A percentile compares a stretch with the other conserved stretches of the same genome.
Evolutionary conservation across 2,113 vertebrate species (phyloP).

Genomic region (Actinemys pallida): DNA sequence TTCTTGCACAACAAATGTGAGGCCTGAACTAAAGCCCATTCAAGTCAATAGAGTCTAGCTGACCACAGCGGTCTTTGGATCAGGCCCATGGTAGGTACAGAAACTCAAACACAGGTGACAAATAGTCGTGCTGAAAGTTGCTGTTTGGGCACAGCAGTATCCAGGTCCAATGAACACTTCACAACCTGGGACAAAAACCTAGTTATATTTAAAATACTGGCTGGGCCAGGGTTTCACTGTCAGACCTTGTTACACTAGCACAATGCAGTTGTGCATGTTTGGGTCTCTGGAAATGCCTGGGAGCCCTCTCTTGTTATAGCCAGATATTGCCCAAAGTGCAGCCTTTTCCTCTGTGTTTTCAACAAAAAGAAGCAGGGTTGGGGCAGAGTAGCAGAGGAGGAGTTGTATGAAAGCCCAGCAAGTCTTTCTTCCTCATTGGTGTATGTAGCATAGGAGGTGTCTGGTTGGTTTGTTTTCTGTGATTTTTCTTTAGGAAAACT

Average conservation of each 20-base stretch:
- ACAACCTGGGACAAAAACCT: accelerated
- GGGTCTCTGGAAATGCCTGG: not conserved
- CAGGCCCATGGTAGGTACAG: not conserved
- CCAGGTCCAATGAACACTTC: not conserved
- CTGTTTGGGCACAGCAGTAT: not conserved
- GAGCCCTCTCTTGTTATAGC: not conserved
- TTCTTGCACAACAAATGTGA: not conserved
- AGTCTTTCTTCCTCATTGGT: not conserved
- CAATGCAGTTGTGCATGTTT: accelerated
- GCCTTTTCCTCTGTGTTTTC: not conserved
- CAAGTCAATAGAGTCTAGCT: accelerated
- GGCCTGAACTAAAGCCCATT: not conserved
- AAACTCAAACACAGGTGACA: accelerated
- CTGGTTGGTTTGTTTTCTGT: not conserved
- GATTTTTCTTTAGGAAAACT: accelerated
- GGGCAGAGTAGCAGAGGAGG: not conserved
- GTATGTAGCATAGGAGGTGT: accelerated
- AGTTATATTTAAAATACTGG: accelerated
- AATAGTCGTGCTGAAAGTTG: not conserved
- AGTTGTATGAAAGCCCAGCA: not conserved
- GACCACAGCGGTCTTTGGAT: accelerated
- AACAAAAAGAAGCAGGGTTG: not conserved
- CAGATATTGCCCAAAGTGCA: accelerated
- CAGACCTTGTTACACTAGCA: not conserved
- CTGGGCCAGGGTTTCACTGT: accelerated